phyloP scores from a whole-genome alignment of 2,113 vertebrate species.

The Thinocorus orbignyianus region DNA sequence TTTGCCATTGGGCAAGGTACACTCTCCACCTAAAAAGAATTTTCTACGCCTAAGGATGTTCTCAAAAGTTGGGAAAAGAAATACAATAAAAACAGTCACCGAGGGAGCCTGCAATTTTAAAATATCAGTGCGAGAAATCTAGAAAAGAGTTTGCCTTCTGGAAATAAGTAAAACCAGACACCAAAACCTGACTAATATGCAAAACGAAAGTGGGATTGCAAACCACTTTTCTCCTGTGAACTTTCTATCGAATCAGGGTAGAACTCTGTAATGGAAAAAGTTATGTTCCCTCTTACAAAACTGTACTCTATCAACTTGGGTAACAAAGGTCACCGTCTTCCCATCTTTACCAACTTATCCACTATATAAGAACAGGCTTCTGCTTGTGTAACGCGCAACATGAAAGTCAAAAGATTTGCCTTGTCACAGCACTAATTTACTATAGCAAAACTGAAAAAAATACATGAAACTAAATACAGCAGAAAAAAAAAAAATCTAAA shows the following conservation, averaged over 20 bases:
- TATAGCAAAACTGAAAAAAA: background rate
- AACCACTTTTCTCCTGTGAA: conserved; percentile 62
- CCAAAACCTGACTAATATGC: conserved; percentile 63
- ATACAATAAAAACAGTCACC: conserved; percentile 53
- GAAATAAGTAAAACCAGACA: conserved; percentile 53
- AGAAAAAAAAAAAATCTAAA: background rate
- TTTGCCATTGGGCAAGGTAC: conserved; percentile 7
- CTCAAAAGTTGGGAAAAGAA: conserved; percentile 53
- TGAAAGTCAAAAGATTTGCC: background rate
- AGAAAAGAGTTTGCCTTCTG: conserved; percentile 32
- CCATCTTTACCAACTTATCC: background rate
- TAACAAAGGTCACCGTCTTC: background rate
- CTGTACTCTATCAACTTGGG: background rate
- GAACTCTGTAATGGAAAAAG: conserved; percentile 44
- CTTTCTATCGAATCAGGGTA: conserved; percentile 44
- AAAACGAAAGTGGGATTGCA: conserved; percentile 44
- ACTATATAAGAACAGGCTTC: background rate
- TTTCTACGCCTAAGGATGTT: conserved; percentile 57
- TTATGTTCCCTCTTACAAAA: conserved; percentile 23
- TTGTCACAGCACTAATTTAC: background rate
- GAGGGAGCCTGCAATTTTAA: conserved; percentile 56
- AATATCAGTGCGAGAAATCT: conserved; percentile 71
- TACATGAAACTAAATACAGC: background rate
- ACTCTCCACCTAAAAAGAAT: conserved; percentile 49
- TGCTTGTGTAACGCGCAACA: background rate